phyloP scores from a whole-genome alignment of 2,113 vertebrate genomes.

The Notechis scutatus region DNA sequence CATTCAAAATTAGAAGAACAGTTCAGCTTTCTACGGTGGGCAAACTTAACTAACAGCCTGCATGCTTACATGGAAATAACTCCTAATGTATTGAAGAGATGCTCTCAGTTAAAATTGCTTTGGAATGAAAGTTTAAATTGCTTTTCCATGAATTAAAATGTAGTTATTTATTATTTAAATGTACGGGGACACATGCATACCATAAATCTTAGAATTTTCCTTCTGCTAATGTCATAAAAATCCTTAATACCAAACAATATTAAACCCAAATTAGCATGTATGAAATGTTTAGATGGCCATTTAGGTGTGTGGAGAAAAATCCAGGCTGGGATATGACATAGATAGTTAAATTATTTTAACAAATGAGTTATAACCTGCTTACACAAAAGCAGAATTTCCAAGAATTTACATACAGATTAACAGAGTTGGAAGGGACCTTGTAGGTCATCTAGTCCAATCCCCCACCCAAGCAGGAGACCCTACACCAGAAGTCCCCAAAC shows the following conservation, averaged over 20 bases:
- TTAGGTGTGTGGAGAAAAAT: background rate
- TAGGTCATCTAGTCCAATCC: too few species aligned
- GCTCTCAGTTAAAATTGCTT: background rate
- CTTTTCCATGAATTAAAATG: background rate
- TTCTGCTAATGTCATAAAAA: background rate
- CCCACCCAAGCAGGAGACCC: too few species aligned
- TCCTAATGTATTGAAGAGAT: background rate
- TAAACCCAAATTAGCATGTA: background rate
- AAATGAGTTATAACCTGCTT: background rate
- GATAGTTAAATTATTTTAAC: background rate
- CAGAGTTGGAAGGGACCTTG: too few species aligned
- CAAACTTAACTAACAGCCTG: background rate
- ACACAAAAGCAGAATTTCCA: background rate
- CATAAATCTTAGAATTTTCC: background rate
- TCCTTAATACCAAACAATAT: background rate
- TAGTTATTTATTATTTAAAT: background rate
- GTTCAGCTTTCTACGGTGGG: background rate
- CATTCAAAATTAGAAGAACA: background rate
- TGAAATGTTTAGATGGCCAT: background rate
- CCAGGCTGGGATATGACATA: background rate
- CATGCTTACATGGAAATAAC: background rate
- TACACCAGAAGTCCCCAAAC: too few species aligned
- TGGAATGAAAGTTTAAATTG: background rate
- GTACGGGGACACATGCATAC: background rate
- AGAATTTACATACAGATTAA: background rate